These are phyloP conservation scores for Parambassis ranga DNA, from an alignment of 2,797 vertebrate species.

Conservation along the genomic window DNA sequence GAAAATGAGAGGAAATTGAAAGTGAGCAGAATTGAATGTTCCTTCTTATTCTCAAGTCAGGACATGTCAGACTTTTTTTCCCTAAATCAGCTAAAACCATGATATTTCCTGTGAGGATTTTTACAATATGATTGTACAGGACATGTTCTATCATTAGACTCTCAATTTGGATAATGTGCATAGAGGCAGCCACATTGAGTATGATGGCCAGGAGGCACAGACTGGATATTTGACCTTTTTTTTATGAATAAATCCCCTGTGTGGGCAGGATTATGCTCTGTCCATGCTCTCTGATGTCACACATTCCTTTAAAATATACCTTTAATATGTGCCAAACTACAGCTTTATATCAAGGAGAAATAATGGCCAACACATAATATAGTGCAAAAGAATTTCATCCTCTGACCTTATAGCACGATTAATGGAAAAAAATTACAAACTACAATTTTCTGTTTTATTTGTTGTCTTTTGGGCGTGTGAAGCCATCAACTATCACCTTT, in stretches of 20 bases:
- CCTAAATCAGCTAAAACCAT: too few species aligned
- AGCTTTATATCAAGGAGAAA: too few species aligned
- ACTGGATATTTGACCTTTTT: background rate
- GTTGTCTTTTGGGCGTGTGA: too few species aligned
- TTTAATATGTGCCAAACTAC: too few species aligned
- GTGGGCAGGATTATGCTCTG: background rate
- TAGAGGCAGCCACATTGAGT: background rate
- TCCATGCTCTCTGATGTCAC: background rate
- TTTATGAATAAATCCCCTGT: slow-evolving; percentile 13
- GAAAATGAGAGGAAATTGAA: slow-evolving; percentile 5
- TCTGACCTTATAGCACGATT: too few species aligned
- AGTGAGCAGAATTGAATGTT: background rate
- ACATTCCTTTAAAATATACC: too few species aligned
- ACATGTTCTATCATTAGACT: background rate
- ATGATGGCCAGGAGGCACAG: background rate
- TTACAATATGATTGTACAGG: background rate
- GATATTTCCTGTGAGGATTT: too few species aligned
- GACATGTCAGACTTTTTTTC: background rate
- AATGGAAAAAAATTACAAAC: too few species aligned
- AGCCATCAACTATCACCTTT: too few species aligned
- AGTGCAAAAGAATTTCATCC: too few species aligned
- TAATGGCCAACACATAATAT: too few species aligned
- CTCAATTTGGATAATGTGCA: background rate
- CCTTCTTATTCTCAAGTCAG: background rate
- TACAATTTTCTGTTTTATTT: too few species aligned